A percentile compares a stretch with the other conserved stretches of the same genome.
Evolutionary conservation across 2,113 vertebrate genomes (phyloP).

Genomic region (Callionymus lyra): DNA sequence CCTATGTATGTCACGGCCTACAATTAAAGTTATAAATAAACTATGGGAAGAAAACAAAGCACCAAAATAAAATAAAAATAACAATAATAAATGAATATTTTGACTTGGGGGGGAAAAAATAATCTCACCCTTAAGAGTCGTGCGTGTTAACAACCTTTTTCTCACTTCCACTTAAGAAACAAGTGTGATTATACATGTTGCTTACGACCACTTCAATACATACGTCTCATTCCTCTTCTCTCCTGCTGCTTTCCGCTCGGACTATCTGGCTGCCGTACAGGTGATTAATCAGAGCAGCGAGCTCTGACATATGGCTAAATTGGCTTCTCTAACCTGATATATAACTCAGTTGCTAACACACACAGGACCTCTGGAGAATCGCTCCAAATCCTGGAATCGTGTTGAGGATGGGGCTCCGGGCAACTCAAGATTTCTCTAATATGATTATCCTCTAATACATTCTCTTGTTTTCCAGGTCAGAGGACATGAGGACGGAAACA

Average conservation of each 20-base stretch:
- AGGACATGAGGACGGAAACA: conserved; percentile 15
- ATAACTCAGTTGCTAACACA: conserved; percentile 49
- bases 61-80: no score
- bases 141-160: no score
- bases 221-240: conserved; percentile 52
- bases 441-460: conserved; percentile 39
- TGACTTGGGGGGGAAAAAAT: no score
- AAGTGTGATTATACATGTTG: conserved; percentile 49
- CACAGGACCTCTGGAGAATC: conserved; percentile 40
- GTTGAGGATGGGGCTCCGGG: conserved; percentile 41
- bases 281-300: conserved; percentile 62
- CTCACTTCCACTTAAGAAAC: conserved; percentile 47
- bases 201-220: conserved; percentile 49
- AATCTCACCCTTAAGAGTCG: no score
- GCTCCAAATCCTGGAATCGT: conserved; percentile 43
- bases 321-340: conserved; percentile 66
- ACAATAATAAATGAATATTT: no score
- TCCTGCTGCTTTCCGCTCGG: conserved; percentile 28
- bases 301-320: conserved; percentile 56
- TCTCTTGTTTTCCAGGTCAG: conserved; percentile 36
- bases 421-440: conserved; percentile 41
- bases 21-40: no score
- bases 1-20: no score
- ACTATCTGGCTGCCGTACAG: conserved; percentile 35
- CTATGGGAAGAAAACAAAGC: no score